Evolutionary conservation across 2,113 vertebrate species (phyloP), one percentile per base, ranked within the genome.

Genomic region (Colius striatus): DNA sequence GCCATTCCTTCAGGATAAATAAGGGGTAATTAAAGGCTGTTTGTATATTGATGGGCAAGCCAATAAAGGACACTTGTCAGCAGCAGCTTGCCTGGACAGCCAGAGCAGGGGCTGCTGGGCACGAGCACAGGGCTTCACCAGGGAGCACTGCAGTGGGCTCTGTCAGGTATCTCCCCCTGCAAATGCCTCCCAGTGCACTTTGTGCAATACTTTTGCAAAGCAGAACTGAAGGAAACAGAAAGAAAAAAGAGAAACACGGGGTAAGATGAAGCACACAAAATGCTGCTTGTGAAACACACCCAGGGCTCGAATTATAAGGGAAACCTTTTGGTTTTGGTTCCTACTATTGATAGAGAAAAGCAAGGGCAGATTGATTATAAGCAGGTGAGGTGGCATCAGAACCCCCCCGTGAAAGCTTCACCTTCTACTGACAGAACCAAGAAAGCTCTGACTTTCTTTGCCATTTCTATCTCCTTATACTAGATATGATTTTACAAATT

Each of bases 161-260:
- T 11, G 32, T 17, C 14, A 0, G 38, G 17, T 5, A 2, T 29
- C 50, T 6, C 29, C 4, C 5, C 38, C 62, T 9, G 19, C 21
- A 4, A 16, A 25, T 2, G 5, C 38, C 38, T 30, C 38, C 32
- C 36, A 8, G 1, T 1, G 71, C 4, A 0, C 32, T 11, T 16
- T 4, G 34, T 4, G 25, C 36, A 0, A 13, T 2, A 3, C 20
- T 25, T 34, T 30, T 15, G 11, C 41, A 32, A 23, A 32, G 11
- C 5, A 21, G 22, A 36, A 23, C 26, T 1, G 6, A 25, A 20
- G 36, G 22, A 10, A 58, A 38, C 12, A 6, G 38, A 41, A 12
- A 41, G 38, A 21, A 61, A 32, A 12, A 13, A 23, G 16, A 22
- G 29, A 22, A 57, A 17, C 3, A 14, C 9, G 4, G 16, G 22